Evolutionary conservation across 2,797 vertebrate genomes (phyloP).

Genomic region (Capromys pilorides): DNA sequence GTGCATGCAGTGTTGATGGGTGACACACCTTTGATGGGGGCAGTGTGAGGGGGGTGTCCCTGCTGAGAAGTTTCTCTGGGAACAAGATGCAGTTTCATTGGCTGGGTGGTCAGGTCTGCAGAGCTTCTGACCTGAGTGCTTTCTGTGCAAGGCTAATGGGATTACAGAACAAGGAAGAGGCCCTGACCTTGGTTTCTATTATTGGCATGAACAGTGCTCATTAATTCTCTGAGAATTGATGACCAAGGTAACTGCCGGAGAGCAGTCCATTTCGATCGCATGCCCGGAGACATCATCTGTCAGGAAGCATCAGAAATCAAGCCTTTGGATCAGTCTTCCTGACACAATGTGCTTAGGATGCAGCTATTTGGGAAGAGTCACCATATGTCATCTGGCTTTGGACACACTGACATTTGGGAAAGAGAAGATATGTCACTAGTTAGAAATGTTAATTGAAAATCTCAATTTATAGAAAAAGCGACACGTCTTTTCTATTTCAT

Average conservation of each 20-base stretch:
- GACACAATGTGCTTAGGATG: constrained; percentile 45
- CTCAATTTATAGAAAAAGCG: constrained; percentile 40
- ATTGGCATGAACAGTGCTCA: constrained; percentile 62
- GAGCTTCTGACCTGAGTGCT: constrained; percentile 63
- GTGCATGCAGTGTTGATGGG: neutral
- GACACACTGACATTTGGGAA: constrained; percentile 46
- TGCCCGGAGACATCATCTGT: constrained; percentile 58
- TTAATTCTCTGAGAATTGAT: constrained; percentile 76
- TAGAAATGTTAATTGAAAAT: constrained; percentile 67
- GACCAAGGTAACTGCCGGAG: constrained; percentile 63
- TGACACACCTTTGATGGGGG: constrained; percentile 38
- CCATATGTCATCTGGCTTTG: constrained; percentile 32
- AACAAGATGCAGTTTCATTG: constrained; percentile 66
- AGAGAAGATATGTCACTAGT: constrained; percentile 21
- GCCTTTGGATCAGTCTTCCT: constrained; percentile 12
- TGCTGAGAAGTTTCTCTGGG: constrained; percentile 24
- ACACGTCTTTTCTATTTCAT: neutral
- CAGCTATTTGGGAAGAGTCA: constrained; percentile 68
- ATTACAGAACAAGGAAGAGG: constrained; percentile 61
- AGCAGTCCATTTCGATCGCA: constrained; percentile 39
- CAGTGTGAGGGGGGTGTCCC: neutral
- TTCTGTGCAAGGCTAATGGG: constrained; percentile 65
- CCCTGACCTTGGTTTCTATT: constrained; percentile 75
- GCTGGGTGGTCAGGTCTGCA: constrained; percentile 34
- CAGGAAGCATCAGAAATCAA: constrained; percentile 63